phyloP scores from a whole-genome alignment of 2,888 invertebrate genomes.

The Drosophila sordidula region DNA sequence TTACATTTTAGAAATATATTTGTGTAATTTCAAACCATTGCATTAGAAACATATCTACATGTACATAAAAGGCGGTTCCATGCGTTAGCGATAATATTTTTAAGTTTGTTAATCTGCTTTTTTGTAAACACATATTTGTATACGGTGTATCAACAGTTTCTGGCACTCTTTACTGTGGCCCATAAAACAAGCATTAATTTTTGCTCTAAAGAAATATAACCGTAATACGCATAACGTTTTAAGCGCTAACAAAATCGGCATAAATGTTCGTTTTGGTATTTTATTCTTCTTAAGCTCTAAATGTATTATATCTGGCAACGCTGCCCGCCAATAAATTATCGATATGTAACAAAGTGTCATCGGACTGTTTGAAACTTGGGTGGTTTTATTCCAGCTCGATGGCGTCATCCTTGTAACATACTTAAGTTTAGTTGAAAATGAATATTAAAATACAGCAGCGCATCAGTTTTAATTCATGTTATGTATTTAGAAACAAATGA shows the following conservation, averaged over 20 bases:
- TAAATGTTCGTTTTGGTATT: neutral
- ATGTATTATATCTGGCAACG: neutral
- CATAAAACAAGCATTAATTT: no score
- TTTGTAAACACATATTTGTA: neutral
- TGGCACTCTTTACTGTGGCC: no score
- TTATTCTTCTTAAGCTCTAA: neutral
- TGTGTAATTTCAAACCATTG: neutral
- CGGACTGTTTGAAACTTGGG: neutral
- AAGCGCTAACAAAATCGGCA: no score
- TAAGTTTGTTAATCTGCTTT: neutral
- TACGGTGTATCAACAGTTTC: no score
- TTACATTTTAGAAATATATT: neutral
- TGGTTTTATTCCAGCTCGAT: neutral
- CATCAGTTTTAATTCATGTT: slow-evolving; percentile 13
- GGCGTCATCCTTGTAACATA: neutral
- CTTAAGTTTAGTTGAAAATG: neutral
- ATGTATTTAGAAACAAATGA: slow-evolving; percentile 35
- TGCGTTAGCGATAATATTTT: neutral
- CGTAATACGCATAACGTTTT: no score
- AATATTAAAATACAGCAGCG: slow-evolving; percentile 1
- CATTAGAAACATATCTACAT: no score
- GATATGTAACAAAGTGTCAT: slow-evolving; percentile 1
- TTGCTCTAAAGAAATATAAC: no score
- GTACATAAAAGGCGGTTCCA: neutral
- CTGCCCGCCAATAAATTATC: neutral